Conservation (phyloP, 2,113 vertebrate genomes). For the Limanda limanda region DNA sequence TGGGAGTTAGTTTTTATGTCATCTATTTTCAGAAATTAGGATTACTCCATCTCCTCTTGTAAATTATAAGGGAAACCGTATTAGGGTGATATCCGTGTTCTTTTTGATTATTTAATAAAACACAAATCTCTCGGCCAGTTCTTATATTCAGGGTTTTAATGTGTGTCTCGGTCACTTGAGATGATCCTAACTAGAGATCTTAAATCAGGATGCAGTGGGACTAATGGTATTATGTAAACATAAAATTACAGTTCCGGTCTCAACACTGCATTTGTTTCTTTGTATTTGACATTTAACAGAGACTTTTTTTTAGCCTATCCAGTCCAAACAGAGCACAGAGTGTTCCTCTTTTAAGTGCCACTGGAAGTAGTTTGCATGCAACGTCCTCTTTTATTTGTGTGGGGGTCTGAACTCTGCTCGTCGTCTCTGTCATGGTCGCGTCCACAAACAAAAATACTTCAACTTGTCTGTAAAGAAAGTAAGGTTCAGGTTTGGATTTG, state of each 20-base stretch:
- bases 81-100: background rate
- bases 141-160: background rate
- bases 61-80: background rate
- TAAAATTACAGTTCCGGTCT: constrained; percentile 37
- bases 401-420: constrained; percentile 36
- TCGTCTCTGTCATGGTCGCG: background rate
- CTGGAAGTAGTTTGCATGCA: constrained; percentile 53
- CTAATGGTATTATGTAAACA: constrained; percentile 41
- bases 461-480: background rate
- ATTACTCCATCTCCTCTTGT: background rate
- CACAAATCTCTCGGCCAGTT: background rate
- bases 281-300: too few relatives aligned
- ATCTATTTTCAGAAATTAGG: background rate
- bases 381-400: constrained; percentile 41
- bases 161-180: background rate
- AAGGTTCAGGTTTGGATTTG: too few relatives aligned
- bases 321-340: background rate
- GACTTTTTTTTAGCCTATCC: too few relatives aligned
- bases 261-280: constrained; percentile 21
- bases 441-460: constrained; percentile 53
- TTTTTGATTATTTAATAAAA: background rate
- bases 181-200: background rate
- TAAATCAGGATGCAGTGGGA: background rate
- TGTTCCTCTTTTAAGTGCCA: constrained; percentile 17
- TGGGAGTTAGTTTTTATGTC: too few relatives aligned